These are phyloP conservation scores for Rotaria sp. DNA, from an alignment of 2,888 invertebrate genomes.

Conservation along the genomic window DNA sequence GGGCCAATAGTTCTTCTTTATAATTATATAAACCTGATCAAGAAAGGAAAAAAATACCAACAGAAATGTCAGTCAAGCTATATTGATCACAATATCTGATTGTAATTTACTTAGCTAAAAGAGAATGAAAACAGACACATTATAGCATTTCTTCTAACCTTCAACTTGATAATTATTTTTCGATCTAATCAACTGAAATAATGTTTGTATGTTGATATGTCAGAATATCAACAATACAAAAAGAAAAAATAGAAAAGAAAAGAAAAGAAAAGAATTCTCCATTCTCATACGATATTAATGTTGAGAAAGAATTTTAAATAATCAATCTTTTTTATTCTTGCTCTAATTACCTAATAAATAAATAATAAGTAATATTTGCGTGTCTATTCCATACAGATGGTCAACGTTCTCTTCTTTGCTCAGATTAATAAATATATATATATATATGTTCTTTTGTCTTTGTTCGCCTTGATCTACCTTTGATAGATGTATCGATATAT, in stretches of 20 bases:
- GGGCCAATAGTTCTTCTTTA: neutral
- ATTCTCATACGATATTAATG: neutral
- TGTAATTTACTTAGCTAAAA: neutral
- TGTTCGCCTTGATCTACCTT: neutral
- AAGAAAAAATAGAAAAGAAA: no score
- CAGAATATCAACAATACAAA: neutral
- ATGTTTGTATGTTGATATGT: neutral
- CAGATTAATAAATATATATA: no score
- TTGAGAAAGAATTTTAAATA: neutral
- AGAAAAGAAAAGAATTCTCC: neutral
- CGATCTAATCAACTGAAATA: constrained; percentile 10
- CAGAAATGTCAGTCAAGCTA: neutral
- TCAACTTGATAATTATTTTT: constrained; percentile 18
- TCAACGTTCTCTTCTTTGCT: neutral
- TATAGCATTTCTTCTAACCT: neutral
- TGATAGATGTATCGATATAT: neutral
- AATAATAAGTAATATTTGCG: neutral
- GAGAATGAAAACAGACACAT: neutral
- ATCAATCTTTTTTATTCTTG: neutral
- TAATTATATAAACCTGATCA: neutral
- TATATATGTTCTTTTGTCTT: neutral
- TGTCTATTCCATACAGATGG: neutral
- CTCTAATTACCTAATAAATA: neutral
- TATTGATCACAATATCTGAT: constrained; percentile 23
- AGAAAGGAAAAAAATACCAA: neutral